Conservation (phyloP, 2,797 vertebrate species). For the Onychomys torridus region DNA sequence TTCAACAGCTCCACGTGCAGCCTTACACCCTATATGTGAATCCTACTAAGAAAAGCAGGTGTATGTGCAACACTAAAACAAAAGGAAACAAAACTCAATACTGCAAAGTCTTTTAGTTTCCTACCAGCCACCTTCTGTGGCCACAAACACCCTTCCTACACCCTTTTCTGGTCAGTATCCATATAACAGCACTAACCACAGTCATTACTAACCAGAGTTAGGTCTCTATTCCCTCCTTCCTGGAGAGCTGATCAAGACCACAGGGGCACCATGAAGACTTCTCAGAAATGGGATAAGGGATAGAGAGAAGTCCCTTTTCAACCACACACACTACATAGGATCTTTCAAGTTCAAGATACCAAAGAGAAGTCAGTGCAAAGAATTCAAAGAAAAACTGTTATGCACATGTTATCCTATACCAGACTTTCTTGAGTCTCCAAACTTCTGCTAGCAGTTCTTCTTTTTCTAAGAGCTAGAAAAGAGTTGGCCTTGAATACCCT, state of each 20-base stretch:
- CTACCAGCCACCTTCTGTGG: not conserved
- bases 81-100: not conserved
- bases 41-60: not conserved
- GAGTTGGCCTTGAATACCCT: not conserved
- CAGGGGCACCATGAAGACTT: not conserved
- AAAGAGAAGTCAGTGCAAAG: slow-evolving; percentile 11
- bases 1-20: not conserved
- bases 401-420: not conserved
- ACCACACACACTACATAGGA: not conserved
- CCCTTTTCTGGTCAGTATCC: not conserved
- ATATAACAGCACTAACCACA: not conserved
- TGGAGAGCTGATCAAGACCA: not conserved
- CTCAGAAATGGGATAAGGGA: not conserved
- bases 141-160: not conserved
- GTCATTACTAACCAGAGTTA: not conserved
- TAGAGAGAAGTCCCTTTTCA: not conserved
- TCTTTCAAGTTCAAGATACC: not conserved
- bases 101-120: not conserved
- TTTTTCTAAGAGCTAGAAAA: not conserved
- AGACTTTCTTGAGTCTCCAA: not conserved
- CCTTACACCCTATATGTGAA: not conserved
- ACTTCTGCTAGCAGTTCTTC: not conserved
- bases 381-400: not conserved
- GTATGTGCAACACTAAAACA: not conserved
- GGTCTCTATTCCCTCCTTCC: not conserved